Evolutionary conservation across 2,797 vertebrate species (phyloP).

Genomic region (Leptodactylus fallax): DNA sequence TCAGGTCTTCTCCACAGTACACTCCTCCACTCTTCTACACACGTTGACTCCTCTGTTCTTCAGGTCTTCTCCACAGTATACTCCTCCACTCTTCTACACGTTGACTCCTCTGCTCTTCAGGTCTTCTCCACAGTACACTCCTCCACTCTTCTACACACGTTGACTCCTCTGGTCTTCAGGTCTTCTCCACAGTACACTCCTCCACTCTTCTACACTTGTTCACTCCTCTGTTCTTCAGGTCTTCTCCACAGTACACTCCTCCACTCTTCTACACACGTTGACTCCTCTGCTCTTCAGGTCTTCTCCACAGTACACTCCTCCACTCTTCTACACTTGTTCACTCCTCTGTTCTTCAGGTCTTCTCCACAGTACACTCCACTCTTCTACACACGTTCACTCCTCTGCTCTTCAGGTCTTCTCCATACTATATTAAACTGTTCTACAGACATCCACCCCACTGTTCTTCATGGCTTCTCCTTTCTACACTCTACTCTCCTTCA

Average conservation of each 20-base stretch:
- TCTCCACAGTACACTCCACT: background rate
- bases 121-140: background rate
- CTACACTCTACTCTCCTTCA: background rate
- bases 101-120: too few species aligned
- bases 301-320: too few species aligned
- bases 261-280: too few species aligned
- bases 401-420: background rate
- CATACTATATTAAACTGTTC: background rate
- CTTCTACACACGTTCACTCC: background rate
- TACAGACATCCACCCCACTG: background rate
- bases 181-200: background rate
- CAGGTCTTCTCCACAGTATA: background rate
- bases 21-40: background rate
- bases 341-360: too few species aligned
- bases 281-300: too few species aligned
- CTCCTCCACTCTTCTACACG: background rate
- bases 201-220: too few species aligned
- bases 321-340: too few species aligned
- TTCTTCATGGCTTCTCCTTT: background rate
- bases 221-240: too few species aligned
- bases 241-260: too few species aligned
- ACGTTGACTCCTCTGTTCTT: background rate
- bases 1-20: background rate
- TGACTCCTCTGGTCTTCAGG: background rate
- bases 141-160: background rate